Percentiles rank a stretch among this genome's conserved stretches.
Evolutionary conservation across 2,888 invertebrate species (phyloP).

Genomic region (Bellardia bayeri): DNA sequence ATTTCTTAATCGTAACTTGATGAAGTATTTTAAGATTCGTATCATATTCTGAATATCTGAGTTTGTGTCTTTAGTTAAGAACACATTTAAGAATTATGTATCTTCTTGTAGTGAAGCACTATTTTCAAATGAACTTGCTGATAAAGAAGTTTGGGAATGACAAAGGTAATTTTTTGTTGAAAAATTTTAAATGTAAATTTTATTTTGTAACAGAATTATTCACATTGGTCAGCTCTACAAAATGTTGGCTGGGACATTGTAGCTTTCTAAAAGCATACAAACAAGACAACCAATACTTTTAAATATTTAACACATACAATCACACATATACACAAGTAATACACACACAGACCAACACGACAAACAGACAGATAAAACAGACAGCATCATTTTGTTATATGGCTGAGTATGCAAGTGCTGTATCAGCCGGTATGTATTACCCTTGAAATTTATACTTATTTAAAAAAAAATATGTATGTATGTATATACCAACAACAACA

Average conservation of each 20-base stretch:
- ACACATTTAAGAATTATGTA: no score
- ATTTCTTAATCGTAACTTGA: no score
- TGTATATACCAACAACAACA: conserved; percentile 12
- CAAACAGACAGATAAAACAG: conserved; percentile 56
- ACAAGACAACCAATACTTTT: neutral
- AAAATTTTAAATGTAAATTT: no score
- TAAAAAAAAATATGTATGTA: neutral
- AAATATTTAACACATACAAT: conserved; percentile 41
- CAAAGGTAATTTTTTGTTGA: no score
- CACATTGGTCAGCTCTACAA: no score
- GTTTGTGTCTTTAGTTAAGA: no score
- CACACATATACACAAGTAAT: conserved; percentile 12
- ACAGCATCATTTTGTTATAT: conserved; percentile 67
- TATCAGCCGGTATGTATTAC: conserved; percentile 73
- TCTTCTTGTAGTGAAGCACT: no score
- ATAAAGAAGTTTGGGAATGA: no score
- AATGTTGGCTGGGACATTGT: conserved; percentile 6
- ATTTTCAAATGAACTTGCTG: no score
- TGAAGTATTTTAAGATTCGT: no score
- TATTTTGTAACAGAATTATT: no score
- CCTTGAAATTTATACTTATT: conserved; percentile 69
- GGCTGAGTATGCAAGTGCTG: conserved; percentile 74
- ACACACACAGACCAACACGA: conserved; percentile 31
- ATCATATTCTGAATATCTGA: no score
- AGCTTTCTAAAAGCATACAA: conserved; percentile 54